These are phyloP conservation scores for Chymomyza procnemis DNA, from an alignment of 2,888 invertebrate species.

Conservation along the genomic window DNA sequence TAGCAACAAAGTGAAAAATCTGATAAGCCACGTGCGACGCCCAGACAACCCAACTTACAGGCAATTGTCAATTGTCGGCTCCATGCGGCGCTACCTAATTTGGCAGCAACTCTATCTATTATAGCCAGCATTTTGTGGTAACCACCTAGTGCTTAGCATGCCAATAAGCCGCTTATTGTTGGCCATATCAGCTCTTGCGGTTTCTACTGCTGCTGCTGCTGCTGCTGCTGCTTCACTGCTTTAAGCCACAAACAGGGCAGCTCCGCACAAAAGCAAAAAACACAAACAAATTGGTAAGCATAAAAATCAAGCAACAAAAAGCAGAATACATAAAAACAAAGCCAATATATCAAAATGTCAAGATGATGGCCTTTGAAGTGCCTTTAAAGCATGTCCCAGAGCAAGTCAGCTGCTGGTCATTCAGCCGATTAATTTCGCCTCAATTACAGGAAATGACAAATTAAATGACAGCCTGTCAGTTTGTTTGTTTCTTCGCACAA, in stretches of 20 bases:
- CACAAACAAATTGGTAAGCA: too few relatives aligned
- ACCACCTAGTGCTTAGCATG: slow-evolving; percentile 16
- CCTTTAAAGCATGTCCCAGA: slow-evolving; percentile 10
- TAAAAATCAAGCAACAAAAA: background rate
- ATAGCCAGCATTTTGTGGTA: slow-evolving; percentile 9
- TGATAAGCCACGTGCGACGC: too few relatives aligned
- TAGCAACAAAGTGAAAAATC: too few relatives aligned
- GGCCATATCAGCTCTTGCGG: background rate
- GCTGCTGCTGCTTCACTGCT: too few relatives aligned
- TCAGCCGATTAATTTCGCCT: slow-evolving; percentile 40
- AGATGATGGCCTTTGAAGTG: slow-evolving; percentile 51
- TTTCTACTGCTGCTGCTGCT: background rate
- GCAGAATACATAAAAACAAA: slow-evolving; percentile 20
- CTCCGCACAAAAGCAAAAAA: too few relatives aligned
- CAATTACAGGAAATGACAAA: slow-evolving; percentile 39
- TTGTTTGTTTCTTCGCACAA: background rate
- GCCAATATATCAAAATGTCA: slow-evolving; percentile 66
- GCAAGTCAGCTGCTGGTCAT: slow-evolving; percentile 17
- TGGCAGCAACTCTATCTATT: slow-evolving; percentile 41
- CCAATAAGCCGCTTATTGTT: slow-evolving; percentile 52
- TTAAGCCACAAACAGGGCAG: slow-evolving; percentile 40
- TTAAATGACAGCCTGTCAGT: slow-evolving; percentile 38
- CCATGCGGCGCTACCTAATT: slow-evolving; percentile 27
- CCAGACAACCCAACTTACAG: too few relatives aligned
- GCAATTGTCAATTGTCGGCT: background rate